phyloP scores from a whole-genome alignment of 2,888 invertebrate species.

The Kryphioiulus occultus region DNA sequence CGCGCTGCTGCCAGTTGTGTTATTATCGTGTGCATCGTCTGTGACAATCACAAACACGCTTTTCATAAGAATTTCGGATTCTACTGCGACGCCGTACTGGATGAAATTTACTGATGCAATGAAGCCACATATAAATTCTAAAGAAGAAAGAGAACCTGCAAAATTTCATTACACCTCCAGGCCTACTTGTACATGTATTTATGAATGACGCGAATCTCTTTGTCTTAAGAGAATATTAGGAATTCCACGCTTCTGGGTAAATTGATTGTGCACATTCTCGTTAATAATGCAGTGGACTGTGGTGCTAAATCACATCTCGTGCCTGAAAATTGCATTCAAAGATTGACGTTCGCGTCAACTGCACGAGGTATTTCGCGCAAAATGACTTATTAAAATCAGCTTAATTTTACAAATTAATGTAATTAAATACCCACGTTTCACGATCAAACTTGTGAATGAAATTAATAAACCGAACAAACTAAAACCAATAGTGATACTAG shows the following conservation, averaged over 20 bases:
- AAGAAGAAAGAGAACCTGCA: neutral
- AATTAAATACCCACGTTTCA: no score
- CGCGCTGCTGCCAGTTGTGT: neutral
- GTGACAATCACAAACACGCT: neutral
- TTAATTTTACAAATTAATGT: neutral
- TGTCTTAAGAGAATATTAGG: neutral
- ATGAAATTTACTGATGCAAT: neutral
- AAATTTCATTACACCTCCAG: neutral
- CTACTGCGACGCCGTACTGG: neutral
- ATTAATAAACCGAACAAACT: no score
- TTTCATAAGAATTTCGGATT: neutral
- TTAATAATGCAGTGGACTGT: neutral
- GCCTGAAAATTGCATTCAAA: neutral
- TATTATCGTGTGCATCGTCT: neutral
- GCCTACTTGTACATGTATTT: neutral
- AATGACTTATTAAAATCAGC: neutral
- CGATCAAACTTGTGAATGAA: no score
- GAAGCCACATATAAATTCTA: neutral
- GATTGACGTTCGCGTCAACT: neutral
- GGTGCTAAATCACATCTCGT: neutral
- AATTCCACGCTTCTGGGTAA: neutral
- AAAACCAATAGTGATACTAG: no score
- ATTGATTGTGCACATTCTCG: neutral
- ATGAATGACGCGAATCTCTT: neutral
- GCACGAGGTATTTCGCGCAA: neutral